These are phyloP conservation scores for Gallinago undulata DNA, from an alignment of 2,113 vertebrate genomes.

Conservation along the genomic window DNA sequence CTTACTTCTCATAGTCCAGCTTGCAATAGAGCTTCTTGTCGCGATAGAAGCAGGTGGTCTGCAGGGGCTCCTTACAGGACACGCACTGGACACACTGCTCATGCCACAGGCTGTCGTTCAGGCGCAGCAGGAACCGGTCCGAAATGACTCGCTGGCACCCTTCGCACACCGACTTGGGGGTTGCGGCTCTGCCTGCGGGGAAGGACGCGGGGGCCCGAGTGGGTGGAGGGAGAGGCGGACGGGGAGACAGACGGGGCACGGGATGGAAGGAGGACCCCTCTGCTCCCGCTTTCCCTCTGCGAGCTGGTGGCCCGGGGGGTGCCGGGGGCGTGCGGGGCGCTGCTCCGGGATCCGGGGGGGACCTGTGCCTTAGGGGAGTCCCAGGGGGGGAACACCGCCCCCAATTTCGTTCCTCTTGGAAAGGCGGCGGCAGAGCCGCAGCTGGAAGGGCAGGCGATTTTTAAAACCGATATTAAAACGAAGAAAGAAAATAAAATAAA, in stretches of 20 bases:
- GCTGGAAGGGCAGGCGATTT: neutral
- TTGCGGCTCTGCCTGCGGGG: slow-evolving; percentile 76
- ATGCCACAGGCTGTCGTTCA: slow-evolving; percentile 92
- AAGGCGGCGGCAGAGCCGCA: neutral
- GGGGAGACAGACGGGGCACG: neutral
- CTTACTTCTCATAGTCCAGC: slow-evolving; percentile 92
- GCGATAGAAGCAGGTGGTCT: slow-evolving; percentile 90
- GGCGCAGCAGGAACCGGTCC: slow-evolving; percentile 91
- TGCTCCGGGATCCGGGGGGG: neutral
- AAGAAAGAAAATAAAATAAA: neutral
- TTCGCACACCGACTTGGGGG: slow-evolving; percentile 83
- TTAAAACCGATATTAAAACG: neutral
- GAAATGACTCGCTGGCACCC: slow-evolving; percentile 89
- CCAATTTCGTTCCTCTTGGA: slow-evolving; percentile 42
- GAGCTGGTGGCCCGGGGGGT: neutral
- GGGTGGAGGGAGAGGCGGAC: neutral
- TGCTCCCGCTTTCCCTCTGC: neutral
- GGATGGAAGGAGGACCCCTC: neutral
- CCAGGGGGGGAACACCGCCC: neutral
- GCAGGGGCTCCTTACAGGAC: slow-evolving; percentile 88
- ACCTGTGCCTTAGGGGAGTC: neutral
- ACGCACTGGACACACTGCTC: slow-evolving; percentile 91
- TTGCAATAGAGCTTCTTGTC: slow-evolving; percentile 96
- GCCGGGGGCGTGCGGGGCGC: neutral
- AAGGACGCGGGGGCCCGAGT: neutral